Evolutionary conservation across 1,140 invertebrate species (phyloP).

Genomic region (Hycleus cichorii): DNA sequence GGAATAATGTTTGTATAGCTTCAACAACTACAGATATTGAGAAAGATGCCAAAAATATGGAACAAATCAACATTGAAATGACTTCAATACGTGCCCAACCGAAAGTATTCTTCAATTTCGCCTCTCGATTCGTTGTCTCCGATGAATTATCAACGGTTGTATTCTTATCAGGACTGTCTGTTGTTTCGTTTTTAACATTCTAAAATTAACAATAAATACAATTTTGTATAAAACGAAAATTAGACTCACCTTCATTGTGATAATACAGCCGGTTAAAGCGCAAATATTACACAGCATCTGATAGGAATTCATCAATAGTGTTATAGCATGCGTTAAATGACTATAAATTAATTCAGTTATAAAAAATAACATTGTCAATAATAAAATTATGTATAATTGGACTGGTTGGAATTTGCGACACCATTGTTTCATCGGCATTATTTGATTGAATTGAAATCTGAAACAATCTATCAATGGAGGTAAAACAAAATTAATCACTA

Average conservation of each 20-base stretch:
- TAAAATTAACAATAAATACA: neutral
- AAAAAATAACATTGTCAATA: constrained; percentile 64
- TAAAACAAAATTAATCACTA: neutral
- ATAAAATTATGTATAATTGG: constrained; percentile 62
- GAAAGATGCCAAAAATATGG: constrained; percentile 74
- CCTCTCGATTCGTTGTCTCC: constrained; percentile 43
- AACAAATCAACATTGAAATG: constrained; percentile 71
- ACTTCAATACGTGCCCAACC: constrained; percentile 87
- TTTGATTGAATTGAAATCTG: neutral
- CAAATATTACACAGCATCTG: constrained; percentile 79
- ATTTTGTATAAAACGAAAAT: neutral
- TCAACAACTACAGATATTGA: constrained; percentile 77
- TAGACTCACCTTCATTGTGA: constrained; percentile 61
- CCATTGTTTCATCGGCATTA: constrained; percentile 56
- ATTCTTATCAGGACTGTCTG: neutral
- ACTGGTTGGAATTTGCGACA: constrained; percentile 61
- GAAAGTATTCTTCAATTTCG: constrained; percentile 76
- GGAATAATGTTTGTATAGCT: constrained; percentile 68
- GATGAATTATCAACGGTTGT: constrained; percentile 5
- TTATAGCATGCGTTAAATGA: constrained; percentile 74
- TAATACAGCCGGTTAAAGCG: constrained; percentile 61
- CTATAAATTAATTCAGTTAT: constrained; percentile 65
- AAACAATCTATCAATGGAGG: neutral
- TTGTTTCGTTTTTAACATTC: constrained; percentile 16
- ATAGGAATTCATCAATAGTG: constrained; percentile 75